Percentiles rank a stretch among this genome's conserved stretches.
These are phyloP conservation scores for Naso thynnoides DNA, from an alignment of 2,797 vertebrate genomes.

Conservation along the genomic window DNA sequence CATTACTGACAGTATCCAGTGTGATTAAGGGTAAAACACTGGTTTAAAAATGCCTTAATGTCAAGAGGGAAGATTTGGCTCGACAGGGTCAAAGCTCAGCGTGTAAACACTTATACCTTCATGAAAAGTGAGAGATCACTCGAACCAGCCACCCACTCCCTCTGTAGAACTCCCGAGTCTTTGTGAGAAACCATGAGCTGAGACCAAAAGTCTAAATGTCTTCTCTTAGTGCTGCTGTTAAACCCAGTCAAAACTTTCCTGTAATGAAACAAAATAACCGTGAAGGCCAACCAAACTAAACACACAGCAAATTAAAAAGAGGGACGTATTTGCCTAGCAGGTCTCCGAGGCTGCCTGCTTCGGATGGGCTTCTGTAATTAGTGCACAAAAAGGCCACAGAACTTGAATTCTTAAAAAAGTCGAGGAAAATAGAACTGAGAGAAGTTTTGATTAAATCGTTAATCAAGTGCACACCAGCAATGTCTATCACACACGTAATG, in stretches of 20 bases:
- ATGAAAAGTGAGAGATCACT: background rate
- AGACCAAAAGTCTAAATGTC: slow-evolving; percentile 30
- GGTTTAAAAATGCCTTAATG: too few relatives aligned
- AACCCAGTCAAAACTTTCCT: slow-evolving; percentile 36
- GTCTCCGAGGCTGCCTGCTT: slow-evolving; percentile 14
- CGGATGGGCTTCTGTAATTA: slow-evolving; percentile 24
- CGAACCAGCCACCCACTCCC: background rate
- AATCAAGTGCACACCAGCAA: slow-evolving; percentile 17
- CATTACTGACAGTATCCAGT: background rate
- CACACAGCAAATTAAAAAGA: slow-evolving; percentile 37
- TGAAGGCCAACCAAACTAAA: slow-evolving; percentile 27
- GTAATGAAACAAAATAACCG: slow-evolving; percentile 39
- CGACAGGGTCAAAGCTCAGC: background rate
- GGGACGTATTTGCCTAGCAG: slow-evolving; percentile 13
- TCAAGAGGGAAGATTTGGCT: too few relatives aligned
- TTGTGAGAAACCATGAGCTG: slow-evolving; percentile 2
- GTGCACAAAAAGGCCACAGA: background rate
- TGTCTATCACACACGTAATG: slow-evolving; percentile 9
- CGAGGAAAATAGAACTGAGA: slow-evolving; percentile 2
- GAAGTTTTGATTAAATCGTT: slow-evolving; percentile 19
- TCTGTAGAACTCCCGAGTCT: background rate
- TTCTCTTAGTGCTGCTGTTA: slow-evolving; percentile 19
- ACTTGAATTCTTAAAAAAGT: slow-evolving; percentile 14
- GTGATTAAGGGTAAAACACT: background rate
- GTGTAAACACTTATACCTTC: background rate